Base-by-base conservation (phyloP, 1,140 invertebrate genomes). In the Agrilus planipennis region DNA sequence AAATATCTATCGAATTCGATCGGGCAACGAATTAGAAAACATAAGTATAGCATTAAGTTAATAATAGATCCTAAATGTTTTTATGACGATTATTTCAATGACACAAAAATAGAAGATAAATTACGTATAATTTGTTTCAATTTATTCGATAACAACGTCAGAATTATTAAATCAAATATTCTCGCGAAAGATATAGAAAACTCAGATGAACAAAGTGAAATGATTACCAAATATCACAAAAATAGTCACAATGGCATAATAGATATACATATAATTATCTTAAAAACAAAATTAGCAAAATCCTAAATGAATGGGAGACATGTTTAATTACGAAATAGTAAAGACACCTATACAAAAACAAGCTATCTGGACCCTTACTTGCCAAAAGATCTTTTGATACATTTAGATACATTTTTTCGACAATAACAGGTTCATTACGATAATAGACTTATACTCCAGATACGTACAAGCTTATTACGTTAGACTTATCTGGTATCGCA, bases 381-480 rank as follows among this genome's bases (percentile, higher is more conserved):
- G 36, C 45, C 3, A 44, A 44, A 42, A 50, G 39, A 49, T 47
- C 52, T 1, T 54, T 56, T 38, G 46, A 55, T 34, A 36, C 36
- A 2, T 55, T 52, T 38, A 36, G 27, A 39, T 39, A 2, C 53
- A 50, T 40, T 34, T 21, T 21, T 50, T 50, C 23, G 32, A 43
- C 2, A 39, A 43, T 28, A 9, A 15, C 4, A 45, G 41, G 36
- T 55, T 51, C 16, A 23, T 50, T 11, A 55, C 47, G n/a, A 47
- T 54, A 12, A 42, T 54, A 18, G 52, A 55, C 31, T 32, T 22
- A 10, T 38, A 31, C 20, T 42, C 32, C 3, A 38, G 12, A 12
- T 32, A 32, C n/a, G 15, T 12, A 11, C 30, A 32, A 43, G 30
- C 40, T 5, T 42, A 35, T 35, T 18, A 37, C 15, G 16, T 38